Evolutionary conservation across 2,888 invertebrate genomes (phyloP).

Genomic region (Drosophila nr. fundita): DNA sequence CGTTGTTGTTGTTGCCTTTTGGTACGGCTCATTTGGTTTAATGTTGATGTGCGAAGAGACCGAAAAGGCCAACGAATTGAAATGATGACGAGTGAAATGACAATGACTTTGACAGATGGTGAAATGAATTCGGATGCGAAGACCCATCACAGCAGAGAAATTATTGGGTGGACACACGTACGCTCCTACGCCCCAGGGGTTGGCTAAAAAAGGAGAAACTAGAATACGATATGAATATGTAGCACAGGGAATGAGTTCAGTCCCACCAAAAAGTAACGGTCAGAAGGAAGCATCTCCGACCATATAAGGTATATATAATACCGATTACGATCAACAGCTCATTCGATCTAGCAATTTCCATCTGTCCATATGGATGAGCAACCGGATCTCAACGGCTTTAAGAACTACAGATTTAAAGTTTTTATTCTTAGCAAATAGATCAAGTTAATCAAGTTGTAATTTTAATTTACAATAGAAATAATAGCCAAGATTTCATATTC

Average conservation of each 20-base stretch:
- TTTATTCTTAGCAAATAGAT: background rate
- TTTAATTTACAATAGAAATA: background rate
- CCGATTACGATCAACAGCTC: background rate
- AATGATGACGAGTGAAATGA: slow-evolving; percentile 47
- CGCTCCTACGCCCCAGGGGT: background rate
- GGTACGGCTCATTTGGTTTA: slow-evolving; percentile 69
- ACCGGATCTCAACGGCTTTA: no score
- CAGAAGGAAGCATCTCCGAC: background rate
- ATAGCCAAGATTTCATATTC: background rate
- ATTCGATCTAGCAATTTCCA: background rate
- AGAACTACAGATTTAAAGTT: background rate
- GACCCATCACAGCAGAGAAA: background rate
- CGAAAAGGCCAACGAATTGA: slow-evolving; percentile 22
- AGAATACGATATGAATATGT: background rate
- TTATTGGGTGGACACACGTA: background rate
- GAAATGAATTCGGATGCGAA: slow-evolving; percentile 48
- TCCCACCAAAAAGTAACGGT: background rate
- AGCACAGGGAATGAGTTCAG: background rate
- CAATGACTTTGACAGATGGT: slow-evolving; percentile 37
- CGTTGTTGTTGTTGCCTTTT: slow-evolving; percentile 40
- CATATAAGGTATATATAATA: background rate
- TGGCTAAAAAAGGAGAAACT: background rate
- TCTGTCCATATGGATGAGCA: no score
- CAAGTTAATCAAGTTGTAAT: background rate
- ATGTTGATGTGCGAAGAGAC: slow-evolving; percentile 56